Base-by-base conservation (phyloP, 2,888 invertebrate species). In the Lepeophtheirus nordmannii region DNA sequence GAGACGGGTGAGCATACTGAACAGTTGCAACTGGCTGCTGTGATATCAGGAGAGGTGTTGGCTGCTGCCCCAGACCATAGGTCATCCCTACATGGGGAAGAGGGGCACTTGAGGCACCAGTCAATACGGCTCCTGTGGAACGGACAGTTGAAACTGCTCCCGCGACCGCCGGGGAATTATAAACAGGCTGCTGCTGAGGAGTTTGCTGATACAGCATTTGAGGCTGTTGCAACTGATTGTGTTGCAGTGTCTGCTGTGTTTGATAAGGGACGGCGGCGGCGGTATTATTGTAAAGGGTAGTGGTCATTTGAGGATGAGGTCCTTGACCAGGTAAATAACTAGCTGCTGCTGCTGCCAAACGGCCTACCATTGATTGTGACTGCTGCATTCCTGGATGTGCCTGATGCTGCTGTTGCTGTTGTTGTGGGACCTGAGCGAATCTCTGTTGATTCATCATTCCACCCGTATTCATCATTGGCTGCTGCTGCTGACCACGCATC, bases 401-500 rank as follows among this genome's bases (percentile, higher is more conserved):
- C 12, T 57, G 58, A 8, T 30, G 58, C 22, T 38, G 40, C 17
- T 17, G 39, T 14, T n/a, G 38, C 14, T 65, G 20, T 39, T 58
- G 38, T 39, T 65, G 65, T 1, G 17, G 23, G 5, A 30, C 10
- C 20, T 37, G 20, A 17, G 62, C 39, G 38, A 40, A 40, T n/a
- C 40, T 39, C 11, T 57, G 23, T 37, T 60, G 60, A 14, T 23
- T 60, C 60, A 30, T 38, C 30, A 9, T 17, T 56, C 56, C 56
- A 17, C 22, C 63, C 63, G 30, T 63, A 37, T 20, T n/a, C 41
- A 40, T 39, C 58, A 20, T 17, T 58, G 17, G 58, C 14, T 62
- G 40, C 46, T 62, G 62, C 30, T 63, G 63, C n/a, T 63, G 46
- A 22, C 23, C 17, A 46, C 64, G 14, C 62, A 61, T 61, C 61